Percentiles rank a stretch among this genome's conserved stretches.
Evolutionary conservation across 1,140 invertebrate species (phyloP).

Genomic region (Ruditapes philippinarum): DNA sequence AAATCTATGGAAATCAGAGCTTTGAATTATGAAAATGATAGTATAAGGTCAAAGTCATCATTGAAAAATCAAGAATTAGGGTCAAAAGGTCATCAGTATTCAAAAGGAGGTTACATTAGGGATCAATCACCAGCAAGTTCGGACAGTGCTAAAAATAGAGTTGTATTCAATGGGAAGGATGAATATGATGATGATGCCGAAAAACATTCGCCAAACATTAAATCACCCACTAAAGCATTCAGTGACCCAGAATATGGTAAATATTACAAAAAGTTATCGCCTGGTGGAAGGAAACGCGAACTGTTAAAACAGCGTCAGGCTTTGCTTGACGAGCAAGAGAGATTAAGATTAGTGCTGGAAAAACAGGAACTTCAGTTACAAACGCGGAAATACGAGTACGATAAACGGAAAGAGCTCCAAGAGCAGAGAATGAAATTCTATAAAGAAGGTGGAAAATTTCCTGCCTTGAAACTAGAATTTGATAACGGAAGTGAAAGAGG

Average conservation of each 20-base stretch:
- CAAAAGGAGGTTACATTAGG: background rate
- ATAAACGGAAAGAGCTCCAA: constrained; percentile 51
- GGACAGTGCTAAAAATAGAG: constrained; percentile 54
- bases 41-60: constrained; percentile 20
- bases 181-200: constrained; percentile 41
- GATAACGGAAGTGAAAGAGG: constrained; percentile 39
- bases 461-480: constrained; percentile 45
- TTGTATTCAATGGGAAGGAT: constrained; percentile 51
- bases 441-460: constrained; percentile 61
- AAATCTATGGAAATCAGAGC: constrained; percentile 59
- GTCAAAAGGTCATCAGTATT: background rate
- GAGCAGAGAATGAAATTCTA: constrained; percentile 66
- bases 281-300: constrained; percentile 48
- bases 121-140: background rate
- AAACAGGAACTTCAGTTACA: constrained; percentile 58
- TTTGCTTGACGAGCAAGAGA: constrained; percentile 58
- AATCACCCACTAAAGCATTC: constrained; percentile 22
- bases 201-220: constrained; percentile 62
- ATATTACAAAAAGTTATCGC: constrained; percentile 62
- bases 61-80: background rate
- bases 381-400: constrained; percentile 46
- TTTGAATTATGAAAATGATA: constrained; percentile 39
- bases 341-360: constrained; percentile 35
- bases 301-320: constrained; percentile 59
- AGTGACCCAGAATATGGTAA: constrained; percentile 53